These are phyloP conservation scores for Epicampocera succincta DNA, from an alignment of 2,888 invertebrate genomes.

Conservation along the genomic window DNA sequence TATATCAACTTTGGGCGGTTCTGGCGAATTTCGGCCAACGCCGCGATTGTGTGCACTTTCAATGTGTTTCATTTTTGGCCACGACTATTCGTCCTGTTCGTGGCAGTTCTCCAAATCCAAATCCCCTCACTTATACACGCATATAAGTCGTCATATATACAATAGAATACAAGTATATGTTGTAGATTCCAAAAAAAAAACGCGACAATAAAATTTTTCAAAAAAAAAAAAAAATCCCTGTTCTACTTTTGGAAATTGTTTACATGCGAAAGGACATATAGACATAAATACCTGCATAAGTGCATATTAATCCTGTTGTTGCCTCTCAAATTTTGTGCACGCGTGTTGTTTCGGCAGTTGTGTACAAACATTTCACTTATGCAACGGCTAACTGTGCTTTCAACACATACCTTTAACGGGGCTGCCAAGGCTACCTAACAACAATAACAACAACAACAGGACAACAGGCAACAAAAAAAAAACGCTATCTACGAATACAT, in stretches of 20 bases:
- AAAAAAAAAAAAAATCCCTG: constrained; percentile 9
- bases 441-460: too few relatives aligned
- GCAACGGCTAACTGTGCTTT: constrained; percentile 20
- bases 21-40: too few relatives aligned
- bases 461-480: constrained; percentile 5
- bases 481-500: constrained; percentile 11
- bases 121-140: too few relatives aligned
- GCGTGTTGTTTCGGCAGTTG: constrained; percentile 14
- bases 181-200: too few relatives aligned
- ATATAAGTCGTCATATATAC: too few relatives aligned
- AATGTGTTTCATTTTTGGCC: too few relatives aligned
- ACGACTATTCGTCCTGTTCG: too few relatives aligned
- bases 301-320: constrained; percentile 42
- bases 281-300: not conserved
- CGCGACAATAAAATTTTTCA: too few relatives aligned
- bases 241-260: constrained; percentile 45
- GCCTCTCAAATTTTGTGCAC: constrained; percentile 38
- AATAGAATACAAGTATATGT: too few relatives aligned
- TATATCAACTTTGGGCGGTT: too few relatives aligned
- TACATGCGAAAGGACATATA: constrained; percentile 1
- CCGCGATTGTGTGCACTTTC: too few relatives aligned
- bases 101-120: too few relatives aligned
- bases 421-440: not conserved
- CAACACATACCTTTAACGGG: constrained; percentile 27
- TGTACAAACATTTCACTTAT: constrained; percentile 17